phyloP scores from a whole-genome alignment of 2,888 invertebrate species.

The Leptopilina drosophilae region DNA sequence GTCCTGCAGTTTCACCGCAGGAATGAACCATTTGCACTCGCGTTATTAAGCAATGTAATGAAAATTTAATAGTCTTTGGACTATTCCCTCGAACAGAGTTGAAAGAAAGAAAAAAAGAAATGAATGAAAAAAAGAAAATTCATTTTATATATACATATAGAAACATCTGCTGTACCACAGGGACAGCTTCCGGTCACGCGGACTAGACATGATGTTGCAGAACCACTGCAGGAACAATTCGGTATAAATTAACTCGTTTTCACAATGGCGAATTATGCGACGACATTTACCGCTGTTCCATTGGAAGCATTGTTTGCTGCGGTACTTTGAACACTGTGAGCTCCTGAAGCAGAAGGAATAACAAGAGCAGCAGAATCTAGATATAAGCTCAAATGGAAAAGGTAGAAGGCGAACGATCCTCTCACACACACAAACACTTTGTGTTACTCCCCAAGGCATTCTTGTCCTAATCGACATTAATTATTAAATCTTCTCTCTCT shows the following conservation, averaged over 20 bases:
- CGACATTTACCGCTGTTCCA: constrained; percentile 59
- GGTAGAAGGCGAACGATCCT: constrained; percentile 51
- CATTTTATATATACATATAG: neutral
- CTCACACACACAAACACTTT: constrained; percentile 58
- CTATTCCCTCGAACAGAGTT: neutral
- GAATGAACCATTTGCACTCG: neutral
- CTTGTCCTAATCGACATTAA: constrained; percentile 13
- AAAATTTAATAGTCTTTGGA: neutral
- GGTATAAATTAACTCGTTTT: constrained; percentile 66
- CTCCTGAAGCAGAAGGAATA: constrained; percentile 37
- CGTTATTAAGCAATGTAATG: constrained; percentile 9
- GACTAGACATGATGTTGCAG: constrained; percentile 25
- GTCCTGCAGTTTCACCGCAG: neutral
- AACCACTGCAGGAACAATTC: constrained; percentile 58
- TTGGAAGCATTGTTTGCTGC: constrained; percentile 64
- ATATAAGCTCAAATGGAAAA: constrained; percentile 15
- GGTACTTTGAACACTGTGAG: constrained; percentile 50
- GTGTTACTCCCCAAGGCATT: constrained; percentile 46
- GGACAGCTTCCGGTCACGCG: constrained; percentile 1
- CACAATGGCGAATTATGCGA: constrained; percentile 62
- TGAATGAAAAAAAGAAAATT: neutral
- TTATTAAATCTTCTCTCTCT: constrained; percentile 14
- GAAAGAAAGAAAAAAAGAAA: no score
- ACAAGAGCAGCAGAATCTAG: constrained; percentile 43
- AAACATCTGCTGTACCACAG: constrained; percentile 18